Evolutionary conservation across 2,113 vertebrate species (phyloP).

Genomic region (Plecturocebus donacophilus): DNA sequence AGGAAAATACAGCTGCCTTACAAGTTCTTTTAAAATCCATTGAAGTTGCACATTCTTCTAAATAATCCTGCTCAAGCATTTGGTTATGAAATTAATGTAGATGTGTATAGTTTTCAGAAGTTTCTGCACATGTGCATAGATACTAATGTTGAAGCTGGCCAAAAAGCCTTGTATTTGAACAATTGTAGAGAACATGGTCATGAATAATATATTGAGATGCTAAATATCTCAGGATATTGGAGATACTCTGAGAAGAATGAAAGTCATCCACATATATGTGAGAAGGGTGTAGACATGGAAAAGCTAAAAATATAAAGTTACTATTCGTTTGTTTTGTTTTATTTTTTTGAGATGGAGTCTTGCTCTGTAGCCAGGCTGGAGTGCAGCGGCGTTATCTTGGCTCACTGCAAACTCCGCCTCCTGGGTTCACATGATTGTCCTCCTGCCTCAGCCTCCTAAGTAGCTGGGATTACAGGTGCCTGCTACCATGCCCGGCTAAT

Average conservation of each 20-base stretch:
- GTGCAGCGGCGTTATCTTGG: too few relatives aligned
- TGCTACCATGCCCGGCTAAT: too few relatives aligned
- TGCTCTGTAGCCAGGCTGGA: too few relatives aligned
- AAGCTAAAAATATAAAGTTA: background rate
- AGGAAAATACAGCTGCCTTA: slow-evolving; percentile 35
- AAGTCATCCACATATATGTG: background rate
- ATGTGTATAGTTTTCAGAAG: slow-evolving; percentile 30
- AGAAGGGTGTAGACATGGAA: background rate
- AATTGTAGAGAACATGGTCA: slow-evolving; percentile 76
- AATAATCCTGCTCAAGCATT: slow-evolving; percentile 60
- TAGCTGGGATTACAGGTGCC: too few relatives aligned
- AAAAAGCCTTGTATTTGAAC: slow-evolving; percentile 57
- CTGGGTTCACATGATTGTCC: too few relatives aligned
- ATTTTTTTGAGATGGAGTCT: too few relatives aligned
- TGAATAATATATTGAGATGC: slow-evolving; percentile 87
- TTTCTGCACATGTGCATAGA: rapidly evolving
- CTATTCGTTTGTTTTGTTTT: background rate
- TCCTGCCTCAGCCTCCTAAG: too few relatives aligned
- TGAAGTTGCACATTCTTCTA: slow-evolving; percentile 38
- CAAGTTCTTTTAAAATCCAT: slow-evolving; percentile 50
- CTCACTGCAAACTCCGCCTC: too few relatives aligned
- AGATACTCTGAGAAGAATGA: slow-evolving; percentile 67
- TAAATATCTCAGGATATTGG: slow-evolving; percentile 85
- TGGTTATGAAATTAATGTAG: slow-evolving; percentile 59
- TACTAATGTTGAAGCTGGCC: slow-evolving; percentile 53